These are phyloP conservation scores for Dicentrarchus labrax DNA, from an alignment of 2,113 vertebrate genomes.

Conservation along the genomic window DNA sequence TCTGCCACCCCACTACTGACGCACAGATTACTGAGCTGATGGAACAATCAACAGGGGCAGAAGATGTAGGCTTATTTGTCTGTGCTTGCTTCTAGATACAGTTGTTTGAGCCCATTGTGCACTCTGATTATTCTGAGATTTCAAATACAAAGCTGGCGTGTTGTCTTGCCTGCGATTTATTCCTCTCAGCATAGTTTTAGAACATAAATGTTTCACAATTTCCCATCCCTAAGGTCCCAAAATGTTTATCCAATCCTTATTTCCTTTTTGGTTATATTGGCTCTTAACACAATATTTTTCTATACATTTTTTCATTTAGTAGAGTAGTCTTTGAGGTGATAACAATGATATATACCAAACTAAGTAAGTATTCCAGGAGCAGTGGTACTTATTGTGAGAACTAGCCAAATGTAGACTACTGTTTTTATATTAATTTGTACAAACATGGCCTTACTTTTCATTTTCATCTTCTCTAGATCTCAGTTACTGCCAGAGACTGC, in stretches of 20 bases:
- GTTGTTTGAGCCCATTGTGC: constrained; percentile 21
- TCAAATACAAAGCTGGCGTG: constrained; percentile 20
- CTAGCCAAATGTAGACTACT: neutral
- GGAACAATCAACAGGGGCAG: constrained; percentile 50
- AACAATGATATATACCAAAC: neutral
- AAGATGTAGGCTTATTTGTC: constrained; percentile 18
- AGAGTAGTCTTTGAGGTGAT: neutral
- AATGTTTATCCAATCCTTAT: no score
- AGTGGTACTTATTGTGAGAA: neutral
- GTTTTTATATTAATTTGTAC: neutral
- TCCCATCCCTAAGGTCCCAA: neutral
- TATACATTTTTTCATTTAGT: neutral
- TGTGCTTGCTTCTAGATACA: constrained; percentile 1
- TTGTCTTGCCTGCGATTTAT: constrained; percentile 12
- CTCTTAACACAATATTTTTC: no score
- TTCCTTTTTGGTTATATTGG: neutral
- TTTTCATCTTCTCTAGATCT: constrained; percentile 43
- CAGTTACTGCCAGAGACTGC: constrained; percentile 27
- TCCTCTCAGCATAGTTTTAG: neutral
- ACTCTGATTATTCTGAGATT: constrained; percentile 8
- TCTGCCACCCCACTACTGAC: constrained; percentile 23
- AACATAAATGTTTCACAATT: neutral
- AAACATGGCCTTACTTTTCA: constrained; percentile 61
- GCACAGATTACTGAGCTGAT: constrained; percentile 50
- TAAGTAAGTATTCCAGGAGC: neutral